These are phyloP conservation scores for Bos indicus DNA, from an alignment of 2,113 vertebrate genomes.

Conservation along the genomic window DNA sequence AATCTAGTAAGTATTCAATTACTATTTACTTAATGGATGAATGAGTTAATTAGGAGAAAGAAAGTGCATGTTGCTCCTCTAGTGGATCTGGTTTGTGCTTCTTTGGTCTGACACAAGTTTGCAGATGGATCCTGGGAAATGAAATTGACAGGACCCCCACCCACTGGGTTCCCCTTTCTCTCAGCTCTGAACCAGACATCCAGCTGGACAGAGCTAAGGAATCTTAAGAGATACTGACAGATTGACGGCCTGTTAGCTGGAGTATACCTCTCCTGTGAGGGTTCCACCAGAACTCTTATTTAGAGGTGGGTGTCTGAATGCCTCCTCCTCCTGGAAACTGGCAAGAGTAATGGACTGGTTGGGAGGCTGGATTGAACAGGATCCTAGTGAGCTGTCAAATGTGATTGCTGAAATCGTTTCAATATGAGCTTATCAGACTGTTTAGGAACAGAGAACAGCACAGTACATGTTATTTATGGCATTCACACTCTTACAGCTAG, in stretches of 20 bases:
- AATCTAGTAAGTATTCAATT: background rate
- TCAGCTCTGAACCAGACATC: background rate
- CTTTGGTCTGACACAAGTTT: background rate
- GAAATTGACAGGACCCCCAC: background rate
- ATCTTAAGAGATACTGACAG: slow-evolving; percentile 49
- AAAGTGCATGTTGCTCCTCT: background rate
- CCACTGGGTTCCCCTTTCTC: background rate
- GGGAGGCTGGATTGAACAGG: slow-evolving; percentile 52
- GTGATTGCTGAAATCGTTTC: slow-evolving; percentile 46
- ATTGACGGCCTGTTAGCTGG: slow-evolving; percentile 24
- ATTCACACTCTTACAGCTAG: slow-evolving; percentile 55
- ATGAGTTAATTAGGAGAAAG: background rate
- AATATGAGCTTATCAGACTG: slow-evolving; percentile 65
- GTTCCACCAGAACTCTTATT: slow-evolving; percentile 19
- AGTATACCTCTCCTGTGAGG: background rate
- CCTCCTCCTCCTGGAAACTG: background rate
- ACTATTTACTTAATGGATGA: background rate
- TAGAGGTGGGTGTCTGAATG: slow-evolving; percentile 47
- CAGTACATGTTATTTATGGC: slow-evolving; percentile 35
- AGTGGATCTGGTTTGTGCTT: background rate
- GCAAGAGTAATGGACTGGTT: slow-evolving; percentile 45
- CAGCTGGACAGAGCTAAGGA: background rate
- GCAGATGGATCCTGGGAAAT: background rate
- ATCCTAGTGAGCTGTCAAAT: slow-evolving; percentile 41
- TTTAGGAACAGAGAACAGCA: slow-evolving; percentile 65